A percentile compares a stretch with the other conserved stretches of the same genome.
Conservation (phyloP, 2,113 vertebrate genomes). For the Tachuris rubrigastra region DNA sequence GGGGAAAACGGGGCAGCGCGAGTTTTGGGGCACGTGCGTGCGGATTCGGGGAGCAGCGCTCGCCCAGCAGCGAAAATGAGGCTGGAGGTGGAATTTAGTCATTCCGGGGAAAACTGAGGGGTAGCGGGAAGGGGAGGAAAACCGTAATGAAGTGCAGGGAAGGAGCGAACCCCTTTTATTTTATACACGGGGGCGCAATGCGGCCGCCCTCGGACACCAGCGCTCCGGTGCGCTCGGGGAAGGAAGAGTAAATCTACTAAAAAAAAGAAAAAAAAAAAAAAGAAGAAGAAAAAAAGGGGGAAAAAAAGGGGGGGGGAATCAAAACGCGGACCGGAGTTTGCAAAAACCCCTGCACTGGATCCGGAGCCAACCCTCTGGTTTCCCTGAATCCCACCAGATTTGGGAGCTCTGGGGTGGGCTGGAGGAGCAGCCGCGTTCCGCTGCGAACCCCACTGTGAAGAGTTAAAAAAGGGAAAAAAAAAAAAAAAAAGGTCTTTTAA, state of each 20-base stretch:
- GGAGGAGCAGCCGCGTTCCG: background rate
- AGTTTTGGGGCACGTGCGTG: background rate
- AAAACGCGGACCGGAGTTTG: slow-evolving; percentile 17
- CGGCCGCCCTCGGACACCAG: background rate
- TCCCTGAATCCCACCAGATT: slow-evolving; percentile 14
- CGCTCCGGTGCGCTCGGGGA: background rate
- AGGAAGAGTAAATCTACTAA: slow-evolving; percentile 26
- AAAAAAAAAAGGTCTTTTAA: background rate
- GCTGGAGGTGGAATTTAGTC: background rate
- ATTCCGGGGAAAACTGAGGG: background rate
- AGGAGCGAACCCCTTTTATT: background rate
- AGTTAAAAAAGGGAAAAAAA: background rate
- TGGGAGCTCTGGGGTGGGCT: background rate
- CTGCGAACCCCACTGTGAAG: background rate
- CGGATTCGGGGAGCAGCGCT: background rate
- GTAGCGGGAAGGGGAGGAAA: background rate
- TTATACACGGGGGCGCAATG: background rate
- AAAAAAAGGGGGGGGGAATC: background rate
- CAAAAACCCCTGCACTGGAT: slow-evolving; percentile 42
- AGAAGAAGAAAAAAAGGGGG: background rate
- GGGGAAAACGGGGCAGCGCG: rapidly evolving
- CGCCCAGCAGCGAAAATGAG: background rate
- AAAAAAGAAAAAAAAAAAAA: background rate
- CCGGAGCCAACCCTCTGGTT: slow-evolving; percentile 24
- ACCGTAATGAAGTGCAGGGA: background rate